A percentile compares a stretch with the other conserved stretches of the same genome.
These are phyloP conservation scores for Python bivittatus DNA, from an alignment of 2,113 vertebrate species.

Conservation along the genomic window DNA sequence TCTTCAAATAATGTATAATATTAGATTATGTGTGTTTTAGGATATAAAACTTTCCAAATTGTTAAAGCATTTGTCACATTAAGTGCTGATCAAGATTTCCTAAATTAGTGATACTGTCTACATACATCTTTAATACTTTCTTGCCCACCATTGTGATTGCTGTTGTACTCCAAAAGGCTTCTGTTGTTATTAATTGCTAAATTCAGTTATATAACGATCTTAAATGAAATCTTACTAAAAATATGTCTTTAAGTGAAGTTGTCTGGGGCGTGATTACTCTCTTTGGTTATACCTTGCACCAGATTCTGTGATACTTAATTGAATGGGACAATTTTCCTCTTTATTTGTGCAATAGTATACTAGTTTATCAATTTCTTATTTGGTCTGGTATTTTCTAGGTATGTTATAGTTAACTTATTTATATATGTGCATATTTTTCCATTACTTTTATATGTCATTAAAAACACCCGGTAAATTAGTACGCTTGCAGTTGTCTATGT, in stretches of 20 bases:
- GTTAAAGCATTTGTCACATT: constrained; percentile 7
- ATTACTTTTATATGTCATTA: constrained; percentile 14
- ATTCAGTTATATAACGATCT: neutral
- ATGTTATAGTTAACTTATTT: neutral
- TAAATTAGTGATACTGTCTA: constrained; percentile 1
- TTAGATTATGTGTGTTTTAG: neutral
- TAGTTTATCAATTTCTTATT: neutral
- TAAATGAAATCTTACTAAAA: neutral
- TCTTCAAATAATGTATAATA: neutral
- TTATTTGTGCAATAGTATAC: neutral
- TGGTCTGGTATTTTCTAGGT: constrained; percentile 5
- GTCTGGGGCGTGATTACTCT: neutral
- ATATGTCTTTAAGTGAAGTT: neutral
- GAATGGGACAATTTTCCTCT: neutral
- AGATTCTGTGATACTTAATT: neutral
- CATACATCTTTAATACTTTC: neutral
- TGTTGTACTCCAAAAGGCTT: neutral
- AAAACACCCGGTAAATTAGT: neutral
- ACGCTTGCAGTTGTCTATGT: neutral
- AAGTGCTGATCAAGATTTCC: constrained; percentile 14
- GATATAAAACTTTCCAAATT: neutral
- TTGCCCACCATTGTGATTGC: neutral
- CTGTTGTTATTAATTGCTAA: neutral
- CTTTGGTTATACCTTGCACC: neutral
- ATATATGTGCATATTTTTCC: neutral